Evolutionary conservation across 1,140 invertebrate genomes (phyloP), one percentile per base, ranked within the genome.

Genomic region (Antheraea pernyi): DNA sequence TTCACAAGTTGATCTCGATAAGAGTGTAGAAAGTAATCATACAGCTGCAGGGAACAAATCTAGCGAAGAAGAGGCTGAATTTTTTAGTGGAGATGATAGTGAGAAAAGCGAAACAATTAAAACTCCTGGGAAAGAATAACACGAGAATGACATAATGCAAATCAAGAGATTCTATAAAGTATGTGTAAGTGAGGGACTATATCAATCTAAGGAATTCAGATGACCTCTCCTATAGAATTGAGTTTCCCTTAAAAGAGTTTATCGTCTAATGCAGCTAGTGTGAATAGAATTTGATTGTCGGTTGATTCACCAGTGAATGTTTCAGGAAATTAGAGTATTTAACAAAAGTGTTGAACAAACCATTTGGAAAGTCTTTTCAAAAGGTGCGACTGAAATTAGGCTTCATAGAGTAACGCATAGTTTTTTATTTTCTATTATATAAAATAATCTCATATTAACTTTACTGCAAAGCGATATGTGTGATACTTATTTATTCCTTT

Each of bases 41-140:
- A 89, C 86, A 7, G 85, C 89, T 10, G 81, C 85, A 71, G 87
- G 89, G 68, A 89, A 90, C 66, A 82, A 84, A 59, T 85, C 81
- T 36, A 81, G 81, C 70, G 79, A 83, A 61, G 71, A 71, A 18
- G 83, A 80, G 48, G 69, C 68, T 62, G 76, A 79, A 18, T 70
- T 64, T 6, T 69, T 77, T 48, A 76, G 68, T 62, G 46, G 46
- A 16, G 71, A 80, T 11, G 71, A 76, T n/a, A 16, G 58, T 19
- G 11, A 22, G 4, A 8, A 11, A 37, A 59, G 30, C 62, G 59
- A 77, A 65, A 66, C 30, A 5, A 18, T 59, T n/a, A 69, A 9
- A 6, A 53, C 73, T 30, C 64, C 79, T 3, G 76, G 75, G 53
- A 77, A 80, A 72, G 72, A 79, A 73, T 9, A 72, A 72, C 9